phyloP scores from a whole-genome alignment of 2,797 vertebrate genomes.

The Myotis myotis region DNA sequence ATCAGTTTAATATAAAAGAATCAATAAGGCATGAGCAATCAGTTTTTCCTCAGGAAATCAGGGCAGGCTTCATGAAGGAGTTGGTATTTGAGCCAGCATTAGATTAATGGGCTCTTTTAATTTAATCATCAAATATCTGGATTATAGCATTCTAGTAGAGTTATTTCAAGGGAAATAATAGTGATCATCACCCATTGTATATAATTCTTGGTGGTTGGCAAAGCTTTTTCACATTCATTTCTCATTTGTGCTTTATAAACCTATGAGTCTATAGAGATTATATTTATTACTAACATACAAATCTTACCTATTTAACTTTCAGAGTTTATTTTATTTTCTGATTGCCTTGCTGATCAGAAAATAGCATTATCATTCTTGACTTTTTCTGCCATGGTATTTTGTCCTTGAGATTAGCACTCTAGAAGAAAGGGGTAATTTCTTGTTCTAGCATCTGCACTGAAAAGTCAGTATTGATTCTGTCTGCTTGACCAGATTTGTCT shows the following conservation, averaged over 20 bases:
- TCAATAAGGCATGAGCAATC: background rate
- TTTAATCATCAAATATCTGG: background rate
- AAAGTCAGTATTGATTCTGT: slow-evolving; percentile 43
- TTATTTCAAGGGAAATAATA: slow-evolving; percentile 42
- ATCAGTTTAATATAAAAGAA: slow-evolving; percentile 23
- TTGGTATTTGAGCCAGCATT: background rate
- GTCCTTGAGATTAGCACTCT: slow-evolving; percentile 57
- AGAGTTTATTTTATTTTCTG: slow-evolving; percentile 55
- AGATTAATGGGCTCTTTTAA: slow-evolving; percentile 34
- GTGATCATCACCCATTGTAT: background rate
- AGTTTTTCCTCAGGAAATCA: slow-evolving; percentile 41
- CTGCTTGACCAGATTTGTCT: slow-evolving; percentile 54
- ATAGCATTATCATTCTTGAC: slow-evolving; percentile 59
- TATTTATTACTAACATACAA: slow-evolving; percentile 26
- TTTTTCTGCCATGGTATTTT: slow-evolving; percentile 51
- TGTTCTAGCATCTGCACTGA: slow-evolving; percentile 49
- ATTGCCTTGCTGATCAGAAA: slow-evolving; percentile 47
- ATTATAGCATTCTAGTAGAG: slow-evolving; percentile 12
- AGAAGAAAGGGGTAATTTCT: slow-evolving; percentile 62
- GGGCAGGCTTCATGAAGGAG: slow-evolving; percentile 30
- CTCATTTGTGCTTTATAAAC: slow-evolving; percentile 38
- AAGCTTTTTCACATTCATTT: background rate
- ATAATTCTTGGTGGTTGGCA: slow-evolving; percentile 16
- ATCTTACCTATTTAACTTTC: background rate
- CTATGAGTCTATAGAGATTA: slow-evolving; percentile 27